Percentiles rank a stretch among this genome's conserved stretches.
Conservation (phyloP, 2,113 vertebrate genomes). For the Pollachius pollachius region DNA sequence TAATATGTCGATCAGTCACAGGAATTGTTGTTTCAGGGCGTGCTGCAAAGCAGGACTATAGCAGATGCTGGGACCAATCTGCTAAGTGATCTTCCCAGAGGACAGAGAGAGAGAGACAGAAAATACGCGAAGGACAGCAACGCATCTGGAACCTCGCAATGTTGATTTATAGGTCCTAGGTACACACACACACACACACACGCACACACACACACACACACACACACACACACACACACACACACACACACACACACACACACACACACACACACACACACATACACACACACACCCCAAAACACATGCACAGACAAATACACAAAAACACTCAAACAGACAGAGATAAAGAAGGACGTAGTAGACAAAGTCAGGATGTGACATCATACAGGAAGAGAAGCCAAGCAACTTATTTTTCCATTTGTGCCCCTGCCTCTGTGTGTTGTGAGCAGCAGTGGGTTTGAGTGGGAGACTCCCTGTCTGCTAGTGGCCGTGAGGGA, state of each 20-base stretch:
- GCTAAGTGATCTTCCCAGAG: conserved; percentile 37
- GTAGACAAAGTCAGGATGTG: conserved; percentile 87
- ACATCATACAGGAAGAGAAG: conserved; percentile 82
- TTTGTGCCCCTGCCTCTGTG: conserved; percentile 11
- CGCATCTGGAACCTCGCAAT: conserved; percentile 32
- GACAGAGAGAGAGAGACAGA: conserved; percentile 29
- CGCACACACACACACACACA: conserved; percentile 31
- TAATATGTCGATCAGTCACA: conserved; percentile 38
- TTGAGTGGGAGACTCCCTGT: conserved; percentile 47
- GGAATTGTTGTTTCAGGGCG: conserved; percentile 58
- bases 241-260: no score
- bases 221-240: conserved; percentile 23
- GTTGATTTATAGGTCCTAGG: conserved; percentile 55
- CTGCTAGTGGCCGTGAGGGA: conserved; percentile 28
- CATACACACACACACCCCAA: no score
- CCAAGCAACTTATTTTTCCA: conserved; percentile 65
- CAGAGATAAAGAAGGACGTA: conserved; percentile 46
- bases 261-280: no score
- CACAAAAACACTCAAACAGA: conserved; percentile 22
- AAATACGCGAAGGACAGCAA: conserved; percentile 24
- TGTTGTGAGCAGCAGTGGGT: conserved; percentile 33
- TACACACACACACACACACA: conserved; percentile 16
- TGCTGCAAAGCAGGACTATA: conserved; percentile 39
- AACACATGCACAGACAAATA: conserved; percentile 37
- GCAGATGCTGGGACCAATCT: conserved; percentile 39